Conservation (phyloP, 2,888 invertebrate genomes). For the Lathronympha strigana region DNA sequence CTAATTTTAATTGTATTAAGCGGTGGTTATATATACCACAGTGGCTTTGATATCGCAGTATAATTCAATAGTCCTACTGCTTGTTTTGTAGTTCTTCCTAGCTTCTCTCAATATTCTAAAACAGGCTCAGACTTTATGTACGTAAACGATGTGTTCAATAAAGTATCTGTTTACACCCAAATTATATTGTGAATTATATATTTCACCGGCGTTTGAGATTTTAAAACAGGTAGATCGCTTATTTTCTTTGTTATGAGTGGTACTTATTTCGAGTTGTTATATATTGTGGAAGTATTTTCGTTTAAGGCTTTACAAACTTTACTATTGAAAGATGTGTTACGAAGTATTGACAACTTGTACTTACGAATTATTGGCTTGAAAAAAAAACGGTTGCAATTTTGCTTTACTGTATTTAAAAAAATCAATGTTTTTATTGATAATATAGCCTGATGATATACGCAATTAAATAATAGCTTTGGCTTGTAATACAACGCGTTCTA, state of each 20-base stretch:
- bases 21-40: too few relatives aligned
- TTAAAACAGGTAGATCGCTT: slow-evolving; percentile 60
- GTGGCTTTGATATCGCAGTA: not conserved
- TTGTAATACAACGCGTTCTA: not conserved
- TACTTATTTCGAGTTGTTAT: slow-evolving; percentile 43
- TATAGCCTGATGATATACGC: too few relatives aligned
- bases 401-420: too few relatives aligned
- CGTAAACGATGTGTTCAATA: slow-evolving; percentile 76
- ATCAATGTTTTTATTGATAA: too few relatives aligned
- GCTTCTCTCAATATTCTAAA: slow-evolving; percentile 45
- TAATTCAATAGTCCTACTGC: not conserved
- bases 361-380: too few relatives aligned
- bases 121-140: slow-evolving; percentile 61
- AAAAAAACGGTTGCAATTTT: too few relatives aligned
- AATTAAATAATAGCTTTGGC: not conserved
- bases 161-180: slow-evolving; percentile 61
- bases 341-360: slow-evolving; percentile 12
- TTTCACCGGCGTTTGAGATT: slow-evolving; percentile 59
- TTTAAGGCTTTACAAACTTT: slow-evolving; percentile 36
- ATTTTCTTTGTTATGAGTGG: slow-evolving; percentile 51
- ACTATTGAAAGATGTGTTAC: slow-evolving; percentile 1
- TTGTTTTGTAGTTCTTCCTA: not conserved
- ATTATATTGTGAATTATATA: slow-evolving; percentile 50
- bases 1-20: too few relatives aligned
- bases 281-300: slow-evolving; percentile 21